A percentile compares a stretch with the other conserved stretches of the same genome.
phyloP scores from a whole-genome alignment of 2,797 vertebrate species.

The Halcyon chelicuti region DNA sequence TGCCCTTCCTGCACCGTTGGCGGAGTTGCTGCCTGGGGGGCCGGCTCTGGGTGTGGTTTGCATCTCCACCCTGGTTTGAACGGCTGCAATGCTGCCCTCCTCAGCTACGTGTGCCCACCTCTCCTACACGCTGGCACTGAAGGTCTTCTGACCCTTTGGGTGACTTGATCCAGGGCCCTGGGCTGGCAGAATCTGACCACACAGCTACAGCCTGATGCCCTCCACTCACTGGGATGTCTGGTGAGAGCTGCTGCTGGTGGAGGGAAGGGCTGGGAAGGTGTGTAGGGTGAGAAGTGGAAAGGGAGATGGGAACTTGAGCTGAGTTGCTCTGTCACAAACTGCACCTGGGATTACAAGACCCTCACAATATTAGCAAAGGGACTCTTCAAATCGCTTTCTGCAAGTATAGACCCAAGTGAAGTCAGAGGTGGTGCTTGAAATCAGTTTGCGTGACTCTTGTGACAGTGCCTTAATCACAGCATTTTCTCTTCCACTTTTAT shows the following conservation, averaged over 20 bases:
- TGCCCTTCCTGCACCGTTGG: neutral
- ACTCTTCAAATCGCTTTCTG: neutral
- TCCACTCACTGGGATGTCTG: neutral
- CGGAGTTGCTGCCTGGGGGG: neutral
- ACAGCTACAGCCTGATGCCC: neutral
- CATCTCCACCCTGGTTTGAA: neutral
- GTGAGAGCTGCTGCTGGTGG: neutral
- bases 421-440: neutral
- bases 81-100: neutral
- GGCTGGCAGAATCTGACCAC: neutral
- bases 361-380: neutral
- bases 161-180: neutral
- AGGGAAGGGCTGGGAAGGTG: neutral
- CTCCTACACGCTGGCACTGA: neutral
- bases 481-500: neutral
- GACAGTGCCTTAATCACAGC: neutral
- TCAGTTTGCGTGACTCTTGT: neutral
- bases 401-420: neutral
- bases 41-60: neutral
- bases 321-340: neutral
- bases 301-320: neutral
- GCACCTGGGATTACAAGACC: neutral
- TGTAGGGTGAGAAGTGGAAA: neutral
- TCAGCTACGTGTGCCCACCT: accelerated
- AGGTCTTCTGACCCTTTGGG: neutral